Percentiles rank a stretch among this genome's conserved stretches.
phyloP scores from a whole-genome alignment of 2,888 invertebrate species.

The Agriopis marginaria region DNA sequence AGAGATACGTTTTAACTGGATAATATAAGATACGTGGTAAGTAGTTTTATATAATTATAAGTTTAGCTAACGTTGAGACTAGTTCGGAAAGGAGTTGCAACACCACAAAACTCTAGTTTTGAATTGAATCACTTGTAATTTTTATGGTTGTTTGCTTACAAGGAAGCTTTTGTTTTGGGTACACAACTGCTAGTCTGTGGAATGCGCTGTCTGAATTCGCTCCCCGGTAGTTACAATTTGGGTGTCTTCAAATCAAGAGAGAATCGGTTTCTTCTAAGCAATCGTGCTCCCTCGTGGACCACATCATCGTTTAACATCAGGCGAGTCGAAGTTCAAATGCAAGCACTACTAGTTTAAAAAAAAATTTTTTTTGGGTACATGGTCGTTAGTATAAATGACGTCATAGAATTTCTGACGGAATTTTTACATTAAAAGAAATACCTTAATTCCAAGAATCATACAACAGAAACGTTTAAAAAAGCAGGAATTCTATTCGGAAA shows the following conservation, averaged over 20 bases:
- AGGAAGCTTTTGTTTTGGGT: background rate
- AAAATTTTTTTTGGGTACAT: no score
- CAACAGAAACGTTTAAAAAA: slow-evolving; percentile 40
- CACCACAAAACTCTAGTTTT: background rate
- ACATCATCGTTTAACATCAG: no score
- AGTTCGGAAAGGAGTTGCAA: background rate
- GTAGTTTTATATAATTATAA: slow-evolving; percentile 18
- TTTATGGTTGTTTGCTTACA: background rate
- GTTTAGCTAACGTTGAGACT: slow-evolving; percentile 22
- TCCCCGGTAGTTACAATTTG: no score
- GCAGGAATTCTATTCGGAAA: slow-evolving; percentile 44
- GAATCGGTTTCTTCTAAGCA: no score
- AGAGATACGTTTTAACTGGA: slow-evolving; percentile 28
- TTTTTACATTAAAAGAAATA: no score
- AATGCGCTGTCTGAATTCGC: background rate
- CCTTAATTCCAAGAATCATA: slow-evolving; percentile 19
- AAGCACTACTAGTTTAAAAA: no score
- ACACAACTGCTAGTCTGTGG: background rate
- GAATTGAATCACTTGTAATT: background rate
- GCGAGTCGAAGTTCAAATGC: no score
- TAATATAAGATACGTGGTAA: slow-evolving; percentile 21
- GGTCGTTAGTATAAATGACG: no score
- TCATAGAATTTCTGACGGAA: no score
- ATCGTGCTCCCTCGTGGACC: no score
- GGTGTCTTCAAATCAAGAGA: no score